Evolutionary conservation across 2,888 invertebrate species (phyloP).

Genomic region (Lasioglossum malachurum): DNA sequence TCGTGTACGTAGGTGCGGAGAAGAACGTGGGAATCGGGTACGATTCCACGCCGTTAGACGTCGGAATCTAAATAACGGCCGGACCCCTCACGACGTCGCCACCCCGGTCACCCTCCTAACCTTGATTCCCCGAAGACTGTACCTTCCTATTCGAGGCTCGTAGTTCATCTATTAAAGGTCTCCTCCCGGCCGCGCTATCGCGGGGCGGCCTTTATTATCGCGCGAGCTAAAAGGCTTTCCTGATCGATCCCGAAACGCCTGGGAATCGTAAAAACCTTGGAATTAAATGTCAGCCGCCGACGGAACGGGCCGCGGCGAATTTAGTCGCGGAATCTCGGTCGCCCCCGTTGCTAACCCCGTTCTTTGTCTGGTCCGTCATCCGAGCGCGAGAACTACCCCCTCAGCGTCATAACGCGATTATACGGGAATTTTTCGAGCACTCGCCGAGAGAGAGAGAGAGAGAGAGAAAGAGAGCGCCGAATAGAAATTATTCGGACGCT

Average conservation of each 20-base stretch:
- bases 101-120: constrained; percentile 27
- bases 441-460: not conserved
- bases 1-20: constrained; percentile 1
- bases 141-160: constrained; percentile 38
- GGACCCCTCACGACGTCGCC: not conserved
- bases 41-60: constrained; percentile 20
- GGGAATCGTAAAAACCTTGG: not conserved
- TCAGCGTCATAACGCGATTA: not conserved
- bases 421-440: not conserved
- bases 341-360: not conserved
- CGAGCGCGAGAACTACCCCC: not conserved
- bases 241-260: constrained; percentile 32
- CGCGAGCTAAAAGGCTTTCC: constrained; percentile 26
- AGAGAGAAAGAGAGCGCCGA: not conserved
- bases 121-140: constrained; percentile 45
- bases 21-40: constrained; percentile 33
- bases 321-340: constrained; percentile 16
- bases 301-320: not conserved
- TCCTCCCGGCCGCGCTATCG: constrained; percentile 30
- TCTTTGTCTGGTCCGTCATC: not conserved
- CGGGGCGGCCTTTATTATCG: constrained; percentile 24
- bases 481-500: not conserved
- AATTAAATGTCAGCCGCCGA: constrained; percentile 7
- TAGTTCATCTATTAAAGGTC: constrained; percentile 46
- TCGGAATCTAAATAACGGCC: constrained; percentile 44